A percentile compares a stretch with the other conserved stretches of the same genome.
Evolutionary conservation across 2,113 vertebrate genomes (phyloP).

Genomic region (Hippocampus zosterae): DNA sequence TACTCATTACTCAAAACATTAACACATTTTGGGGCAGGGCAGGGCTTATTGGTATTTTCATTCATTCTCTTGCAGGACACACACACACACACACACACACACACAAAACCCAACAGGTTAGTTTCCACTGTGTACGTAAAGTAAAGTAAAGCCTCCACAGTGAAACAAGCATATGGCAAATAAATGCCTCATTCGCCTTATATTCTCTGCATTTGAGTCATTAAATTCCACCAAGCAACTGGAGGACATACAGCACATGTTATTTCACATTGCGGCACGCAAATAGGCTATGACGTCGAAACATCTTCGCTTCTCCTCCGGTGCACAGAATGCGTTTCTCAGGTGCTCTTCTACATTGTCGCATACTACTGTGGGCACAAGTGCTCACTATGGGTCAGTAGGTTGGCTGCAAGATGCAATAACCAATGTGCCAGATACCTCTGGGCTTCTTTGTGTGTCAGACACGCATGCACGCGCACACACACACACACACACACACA

Average conservation of each 20-base stretch:
- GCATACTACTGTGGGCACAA: slow-evolving; percentile 29
- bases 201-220: not conserved
- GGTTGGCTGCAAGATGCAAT: slow-evolving; percentile 36
- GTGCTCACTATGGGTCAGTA: slow-evolving; percentile 55
- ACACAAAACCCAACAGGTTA: too few relatives aligned
- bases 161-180: not conserved
- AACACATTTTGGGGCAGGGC: too few relatives aligned
- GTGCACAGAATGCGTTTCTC: slow-evolving; percentile 8
- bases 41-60: too few relatives aligned
- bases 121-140: too few relatives aligned
- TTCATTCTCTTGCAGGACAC: too few relatives aligned
- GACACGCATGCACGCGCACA: slow-evolving; percentile 8
- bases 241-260: not conserved
- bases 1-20: too few relatives aligned
- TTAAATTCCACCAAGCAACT: not conserved
- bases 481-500: slow-evolving; percentile 27
- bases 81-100: too few relatives aligned
- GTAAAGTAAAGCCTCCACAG: not conserved
- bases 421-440: slow-evolving; percentile 49
- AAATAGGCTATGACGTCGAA: not conserved
- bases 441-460: slow-evolving; percentile 42
- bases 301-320: slow-evolving; percentile 15
- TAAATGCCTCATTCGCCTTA: not conserved
- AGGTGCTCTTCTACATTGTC: slow-evolving; percentile 24
- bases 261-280: slow-evolving; percentile 31